These are phyloP conservation scores for Mesoclemmys tuberculata DNA, from an alignment of 2,113 vertebrate species.

Conservation along the genomic window DNA sequence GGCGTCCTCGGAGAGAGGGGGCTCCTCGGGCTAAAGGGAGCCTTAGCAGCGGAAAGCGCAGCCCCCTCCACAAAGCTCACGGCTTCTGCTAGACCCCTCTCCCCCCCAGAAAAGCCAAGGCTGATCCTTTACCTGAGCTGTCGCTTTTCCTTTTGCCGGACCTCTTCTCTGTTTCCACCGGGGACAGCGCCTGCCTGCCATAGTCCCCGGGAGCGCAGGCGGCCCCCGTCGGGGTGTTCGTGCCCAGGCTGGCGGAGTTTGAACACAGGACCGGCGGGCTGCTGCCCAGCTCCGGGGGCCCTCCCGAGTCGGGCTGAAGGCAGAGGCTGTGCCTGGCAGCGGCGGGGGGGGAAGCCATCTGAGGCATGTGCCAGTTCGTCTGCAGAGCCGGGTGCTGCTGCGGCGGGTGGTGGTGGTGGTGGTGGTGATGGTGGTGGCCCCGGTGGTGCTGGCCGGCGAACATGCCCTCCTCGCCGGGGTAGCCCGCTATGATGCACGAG, in stretches of 20 bases:
- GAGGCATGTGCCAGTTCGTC: slow-evolving; percentile 91
- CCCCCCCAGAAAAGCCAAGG: background rate
- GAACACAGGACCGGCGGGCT: slow-evolving; percentile 90
- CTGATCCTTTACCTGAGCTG: slow-evolving; percentile 90
- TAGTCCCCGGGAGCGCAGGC: slow-evolving; percentile 93
- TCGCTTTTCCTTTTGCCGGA: slow-evolving; percentile 94
- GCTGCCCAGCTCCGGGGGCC: slow-evolving; percentile 88
- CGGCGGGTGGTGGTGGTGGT: slow-evolving; percentile 87
- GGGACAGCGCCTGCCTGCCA: slow-evolving; percentile 92
- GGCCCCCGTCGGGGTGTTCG: slow-evolving; percentile 88
- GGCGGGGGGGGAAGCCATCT: slow-evolving; percentile 85
- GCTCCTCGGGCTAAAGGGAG: background rate
- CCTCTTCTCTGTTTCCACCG: slow-evolving; percentile 94
- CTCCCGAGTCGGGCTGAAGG: slow-evolving; percentile 88
- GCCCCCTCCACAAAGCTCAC: background rate
- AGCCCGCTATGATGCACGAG: slow-evolving; percentile 94
- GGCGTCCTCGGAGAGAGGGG: background rate
- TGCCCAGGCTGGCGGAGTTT: slow-evolving; percentile 88
- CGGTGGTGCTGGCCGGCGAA: slow-evolving; percentile 90
- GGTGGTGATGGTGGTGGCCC: slow-evolving; percentile 83
- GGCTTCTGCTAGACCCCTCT: background rate
- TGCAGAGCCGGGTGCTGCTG: slow-evolving; percentile 89
- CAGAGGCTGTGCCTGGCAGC: slow-evolving; percentile 88
- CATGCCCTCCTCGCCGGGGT: slow-evolving; percentile 92
- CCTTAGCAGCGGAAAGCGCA: background rate